These are phyloP conservation scores for Sturmia bella DNA, from an alignment of 2,888 invertebrate genomes.

Conservation along the genomic window DNA sequence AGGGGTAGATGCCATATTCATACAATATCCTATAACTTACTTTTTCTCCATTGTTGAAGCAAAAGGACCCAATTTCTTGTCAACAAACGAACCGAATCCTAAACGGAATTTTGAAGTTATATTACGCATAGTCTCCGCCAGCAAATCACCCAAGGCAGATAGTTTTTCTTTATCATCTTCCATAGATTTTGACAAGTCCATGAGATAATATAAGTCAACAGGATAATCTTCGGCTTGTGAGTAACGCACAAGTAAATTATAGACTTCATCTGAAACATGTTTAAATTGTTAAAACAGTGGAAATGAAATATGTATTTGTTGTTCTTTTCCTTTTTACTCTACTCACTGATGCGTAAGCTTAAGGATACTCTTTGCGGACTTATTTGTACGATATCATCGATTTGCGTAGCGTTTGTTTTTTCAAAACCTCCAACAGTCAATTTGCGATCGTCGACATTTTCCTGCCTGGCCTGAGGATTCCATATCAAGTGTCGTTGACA, in stretches of 20 bases:
- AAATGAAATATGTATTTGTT: too few species aligned
- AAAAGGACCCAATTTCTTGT: conserved; percentile 98
- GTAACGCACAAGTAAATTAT: conserved; percentile 88
- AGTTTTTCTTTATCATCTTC: conserved; percentile 98
- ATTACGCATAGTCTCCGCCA: conserved; percentile 93
- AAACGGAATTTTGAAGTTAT: conserved; percentile 96
- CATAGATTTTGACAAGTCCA: conserved; percentile 99
- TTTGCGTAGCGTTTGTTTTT: conserved; percentile 71
- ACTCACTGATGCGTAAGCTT: conserved; percentile 90
- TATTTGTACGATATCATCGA: conserved; percentile 88
- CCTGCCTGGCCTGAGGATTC: conserved; percentile 85
- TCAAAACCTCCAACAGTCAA: conserved; percentile 83
- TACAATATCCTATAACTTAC: conserved; percentile 87
- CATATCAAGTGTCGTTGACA: conserved; percentile 87
- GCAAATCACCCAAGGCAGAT: conserved; percentile 89
- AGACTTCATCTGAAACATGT: conserved; percentile 87
- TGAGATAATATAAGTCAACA: conserved; percentile 98
- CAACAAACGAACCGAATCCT: conserved; percentile 97
- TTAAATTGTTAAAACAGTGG: conserved; percentile 53
- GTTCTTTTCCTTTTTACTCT: neutral
- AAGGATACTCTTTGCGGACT: conserved; percentile 90
- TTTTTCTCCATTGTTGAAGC: conserved; percentile 95
- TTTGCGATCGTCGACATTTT: conserved; percentile 82
- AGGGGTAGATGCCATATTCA: conserved; percentile 84
- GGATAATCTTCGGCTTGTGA: conserved; percentile 97